Evolutionary conservation across 2,113 vertebrate genomes (phyloP).

Genomic region (Carassius gibelio): DNA sequence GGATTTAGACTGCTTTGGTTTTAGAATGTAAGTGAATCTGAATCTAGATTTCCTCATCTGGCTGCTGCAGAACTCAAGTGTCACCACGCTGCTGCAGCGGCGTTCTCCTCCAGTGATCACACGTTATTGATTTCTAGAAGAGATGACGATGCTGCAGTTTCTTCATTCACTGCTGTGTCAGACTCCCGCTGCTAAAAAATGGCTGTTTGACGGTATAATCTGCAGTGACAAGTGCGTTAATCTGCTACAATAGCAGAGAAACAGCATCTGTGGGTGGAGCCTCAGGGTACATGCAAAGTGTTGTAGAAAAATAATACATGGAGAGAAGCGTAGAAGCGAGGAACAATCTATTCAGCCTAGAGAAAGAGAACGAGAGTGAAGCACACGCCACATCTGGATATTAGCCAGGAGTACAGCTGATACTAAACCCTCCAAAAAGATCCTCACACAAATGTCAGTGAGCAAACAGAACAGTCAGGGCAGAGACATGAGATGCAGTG

Average conservation of each 20-base stretch:
- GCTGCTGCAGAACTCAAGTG: slow-evolving; percentile 36
- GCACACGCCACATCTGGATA: slow-evolving; percentile 37
- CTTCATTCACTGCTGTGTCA: slow-evolving; percentile 38
- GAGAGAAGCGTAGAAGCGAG: not conserved
- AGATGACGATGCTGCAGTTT: slow-evolving; percentile 49
- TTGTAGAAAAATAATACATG: not conserved
- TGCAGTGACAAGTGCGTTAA: slow-evolving; percentile 79
- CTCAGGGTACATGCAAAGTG: slow-evolving; percentile 64
- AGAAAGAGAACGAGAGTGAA: slow-evolving; percentile 61
- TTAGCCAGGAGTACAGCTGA: slow-evolving; percentile 33
- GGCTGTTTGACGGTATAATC: slow-evolving; percentile 69
- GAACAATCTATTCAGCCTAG: slow-evolving; percentile 55
- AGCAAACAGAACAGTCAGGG: slow-evolving; percentile 37
- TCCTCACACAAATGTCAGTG: slow-evolving; percentile 51
- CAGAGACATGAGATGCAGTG: slow-evolving; percentile 12
- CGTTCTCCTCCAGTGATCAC: slow-evolving; percentile 39
- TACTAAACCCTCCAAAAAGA: slow-evolving; percentile 23
- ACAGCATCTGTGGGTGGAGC: slow-evolving; percentile 73
- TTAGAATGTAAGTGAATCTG: not conserved
- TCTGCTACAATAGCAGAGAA: slow-evolving; percentile 76
- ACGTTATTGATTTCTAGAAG: slow-evolving; percentile 45
- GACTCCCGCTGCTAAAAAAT: slow-evolving; percentile 61
- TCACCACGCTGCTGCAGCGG: slow-evolving; percentile 25
- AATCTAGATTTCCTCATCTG: slow-evolving; percentile 32
- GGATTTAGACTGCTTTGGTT: not conserved